Base-by-base conservation (phyloP, 2,888 invertebrate genomes). In the Molorchus minor region DNA sequence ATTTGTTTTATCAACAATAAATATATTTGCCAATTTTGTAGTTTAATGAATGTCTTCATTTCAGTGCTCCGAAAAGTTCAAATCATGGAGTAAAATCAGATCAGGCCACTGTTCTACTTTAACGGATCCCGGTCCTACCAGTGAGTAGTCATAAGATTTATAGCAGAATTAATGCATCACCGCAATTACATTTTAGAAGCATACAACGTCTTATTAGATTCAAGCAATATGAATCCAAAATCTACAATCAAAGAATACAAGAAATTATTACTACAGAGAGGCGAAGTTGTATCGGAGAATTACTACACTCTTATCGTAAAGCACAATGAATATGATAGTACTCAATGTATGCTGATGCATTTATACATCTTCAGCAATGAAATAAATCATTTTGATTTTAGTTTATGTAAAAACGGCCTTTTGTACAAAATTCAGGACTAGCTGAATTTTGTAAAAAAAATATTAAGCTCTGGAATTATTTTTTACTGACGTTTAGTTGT, bases 381-480 rank as follows among this genome's bases (percentile, higher is more conserved):
- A n/a, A n/a, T n/a, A n/a, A n/a, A n/a, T n/a, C 33, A n/a, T 10
- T 33, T 10, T 33, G 7, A n/a, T 69, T 66, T 57, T 30, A 88
- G 87, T 80, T 84, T 49, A 84, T 88, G 65, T 87, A 89, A 69
- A 85, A 84, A 54, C 91, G 38, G 88, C 90, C 77, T 85, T 67
- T 62, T 88, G 63, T 91, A 94, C 70, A 70, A 56, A 68, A 62
- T 54, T 73, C 75, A 7, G 71, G 68, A 47, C 58, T 96, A 69
- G 93, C 95, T 35, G 91, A 95, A 76, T 83, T 97, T 15, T 96
- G 96, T 80, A 94, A 95, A 0, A 94, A 96, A 81, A 94, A 91
- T 76, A 94, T 96, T 67, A 88, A 96, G 72, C 85, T 95, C 44
- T 97, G 96, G 96, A 91, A 94, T 38, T 90, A 94, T 68, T 94